These are phyloP conservation scores for Melieria picta DNA, from an alignment of 2,888 invertebrate species.

Conservation along the genomic window DNA sequence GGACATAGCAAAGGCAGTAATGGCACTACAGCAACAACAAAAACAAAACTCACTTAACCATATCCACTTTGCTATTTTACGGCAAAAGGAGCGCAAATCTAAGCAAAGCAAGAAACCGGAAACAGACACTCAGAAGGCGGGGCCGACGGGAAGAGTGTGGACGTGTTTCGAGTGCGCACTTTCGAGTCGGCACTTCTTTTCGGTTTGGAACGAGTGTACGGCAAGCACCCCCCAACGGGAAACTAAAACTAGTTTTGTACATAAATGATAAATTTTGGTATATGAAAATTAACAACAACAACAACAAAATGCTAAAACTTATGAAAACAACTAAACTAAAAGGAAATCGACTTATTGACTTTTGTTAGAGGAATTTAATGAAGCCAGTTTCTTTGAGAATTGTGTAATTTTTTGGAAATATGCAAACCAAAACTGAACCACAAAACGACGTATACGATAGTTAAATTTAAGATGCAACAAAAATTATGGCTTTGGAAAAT, in stretches of 20 bases:
- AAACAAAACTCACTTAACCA: constrained; percentile 18
- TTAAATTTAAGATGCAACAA: constrained; percentile 41
- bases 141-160: not conserved
- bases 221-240: not conserved
- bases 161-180: no score
- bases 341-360: constrained; percentile 43
- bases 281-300: constrained; percentile 35
- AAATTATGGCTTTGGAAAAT: constrained; percentile 39
- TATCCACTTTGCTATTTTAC: constrained; percentile 19
- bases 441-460: constrained; percentile 54
- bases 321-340: constrained; percentile 27
- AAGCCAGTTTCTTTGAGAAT: constrained; percentile 32
- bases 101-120: constrained; percentile 4
- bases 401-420: constrained; percentile 42
- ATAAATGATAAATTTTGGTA: constrained; percentile 38
- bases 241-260: constrained; percentile 37
- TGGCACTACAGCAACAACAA: not conserved
- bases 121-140: constrained; percentile 5
- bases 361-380: constrained; percentile 37
- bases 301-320: constrained; percentile 30
- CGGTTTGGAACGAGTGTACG: no score
- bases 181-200: not conserved
- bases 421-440: constrained; percentile 31
- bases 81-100: constrained; percentile 4
- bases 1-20: constrained; percentile 6